Base-by-base conservation (phyloP, 2,797 vertebrate species). In the Acropternis orthonyx region DNA sequence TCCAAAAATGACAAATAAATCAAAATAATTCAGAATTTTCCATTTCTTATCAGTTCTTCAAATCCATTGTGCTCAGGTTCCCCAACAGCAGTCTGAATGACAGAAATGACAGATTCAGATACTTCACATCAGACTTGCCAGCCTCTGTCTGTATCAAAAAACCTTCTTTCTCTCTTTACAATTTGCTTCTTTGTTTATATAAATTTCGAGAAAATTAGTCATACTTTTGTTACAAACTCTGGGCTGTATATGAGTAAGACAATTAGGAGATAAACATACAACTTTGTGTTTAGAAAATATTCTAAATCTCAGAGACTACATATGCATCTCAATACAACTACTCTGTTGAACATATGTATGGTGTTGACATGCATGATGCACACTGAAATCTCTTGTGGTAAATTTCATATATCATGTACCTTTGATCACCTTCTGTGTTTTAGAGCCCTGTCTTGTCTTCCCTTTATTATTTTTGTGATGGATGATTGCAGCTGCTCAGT, bases 1-100 rank as follows among this genome's bases (percentile, higher is more conserved):
- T 65, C 28, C 54, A 58, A 89, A 95, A 91, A 86, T 66, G 41
- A 55, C 8, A 97, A 96, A 96, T 89, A 71, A 77, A 90, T 54
- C 28, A 62, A 93, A 94, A 77, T 59, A 37, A 41, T 66, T 80
- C n/a, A 67, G 34, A 88, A 54, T 28, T 65, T 86, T 51, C 66
- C 7, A 55, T 82, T 88, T 95, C 41, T 71, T 91, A 37, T n/a
- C 26, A 6, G 4, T 59, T 91, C 39, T 93, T 14, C 26, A 68
- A 52, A 68, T 91, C 30, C 20, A 49, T 14, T 49, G 19, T 69
- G 20, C 21, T 95, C n/a, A 82, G n/a, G 14, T 85, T 91, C 36
- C 43, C 23, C 18, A 80, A 43, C 19, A 52, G 14, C 21, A 72
- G 8, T 68, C 12, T 55, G 51, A 89, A 86, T 82, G n/a, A 44